phyloP scores from a whole-genome alignment of 2,797 vertebrate species.

The Phylloscopus collybita region DNA sequence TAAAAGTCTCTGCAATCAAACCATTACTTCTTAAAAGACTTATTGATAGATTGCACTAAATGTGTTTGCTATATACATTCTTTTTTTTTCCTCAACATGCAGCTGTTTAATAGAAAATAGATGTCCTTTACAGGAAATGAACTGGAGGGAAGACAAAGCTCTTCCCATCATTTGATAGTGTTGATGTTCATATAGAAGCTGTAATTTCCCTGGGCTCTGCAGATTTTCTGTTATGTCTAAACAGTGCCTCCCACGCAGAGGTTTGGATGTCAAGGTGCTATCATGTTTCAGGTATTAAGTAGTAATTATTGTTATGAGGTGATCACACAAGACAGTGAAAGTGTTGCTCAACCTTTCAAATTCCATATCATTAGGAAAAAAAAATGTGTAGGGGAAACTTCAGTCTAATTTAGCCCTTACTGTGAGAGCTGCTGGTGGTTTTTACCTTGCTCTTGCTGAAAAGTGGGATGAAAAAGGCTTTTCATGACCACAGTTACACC shows the following conservation, averaged over 20 bases:
- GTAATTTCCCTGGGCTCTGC: background rate
- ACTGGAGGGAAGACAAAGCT: background rate
- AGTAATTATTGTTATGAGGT: slow-evolving; percentile 3
- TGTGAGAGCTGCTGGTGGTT: background rate
- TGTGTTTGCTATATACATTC: background rate
- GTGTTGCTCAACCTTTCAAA: slow-evolving; percentile 15
- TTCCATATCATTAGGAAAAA: background rate
- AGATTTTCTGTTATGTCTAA: slow-evolving; percentile 28
- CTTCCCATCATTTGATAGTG: slow-evolving; percentile 27
- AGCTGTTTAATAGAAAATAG: slow-evolving; percentile 21
- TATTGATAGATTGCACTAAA: background rate
- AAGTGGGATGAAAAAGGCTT: background rate
- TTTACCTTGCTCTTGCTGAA: background rate
- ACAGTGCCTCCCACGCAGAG: slow-evolving; percentile 13
- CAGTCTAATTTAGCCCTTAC: background rate
- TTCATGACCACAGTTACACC: background rate
- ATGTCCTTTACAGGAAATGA: slow-evolving; percentile 40
- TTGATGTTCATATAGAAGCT: slow-evolving; percentile 9
- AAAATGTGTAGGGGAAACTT: background rate
- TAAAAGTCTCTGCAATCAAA: background rate
- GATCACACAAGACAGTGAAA: background rate
- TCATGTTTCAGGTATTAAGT: background rate
- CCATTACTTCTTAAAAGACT: background rate
- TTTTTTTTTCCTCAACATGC: background rate
- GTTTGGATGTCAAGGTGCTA: slow-evolving; percentile 19